phyloP scores from a whole-genome alignment of 2,797 vertebrate species.

The Buceros bicornis region DNA sequence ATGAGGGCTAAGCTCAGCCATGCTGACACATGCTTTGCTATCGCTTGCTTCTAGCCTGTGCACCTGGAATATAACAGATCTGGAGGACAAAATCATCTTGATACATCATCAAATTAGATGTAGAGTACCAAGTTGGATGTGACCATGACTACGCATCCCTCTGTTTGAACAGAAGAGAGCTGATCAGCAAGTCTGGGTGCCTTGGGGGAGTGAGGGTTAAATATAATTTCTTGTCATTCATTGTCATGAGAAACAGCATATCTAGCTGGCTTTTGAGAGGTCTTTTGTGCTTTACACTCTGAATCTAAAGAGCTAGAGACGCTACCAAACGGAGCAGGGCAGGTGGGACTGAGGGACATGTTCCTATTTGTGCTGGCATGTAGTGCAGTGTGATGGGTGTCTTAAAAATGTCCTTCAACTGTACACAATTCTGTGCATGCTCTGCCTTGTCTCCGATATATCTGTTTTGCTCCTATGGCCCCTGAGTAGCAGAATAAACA shows the following conservation, averaged over 20 bases:
- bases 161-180: neutral
- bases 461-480: neutral
- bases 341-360: neutral
- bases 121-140: neutral
- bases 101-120: neutral
- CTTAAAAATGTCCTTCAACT: neutral
- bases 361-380: neutral
- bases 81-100: neutral
- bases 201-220: neutral
- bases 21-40: neutral
- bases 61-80: neutral
- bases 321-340: neutral
- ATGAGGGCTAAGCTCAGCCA: neutral
- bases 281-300: neutral
- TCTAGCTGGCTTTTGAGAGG: neutral
- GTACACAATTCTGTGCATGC: neutral
- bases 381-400: neutral
- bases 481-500: neutral
- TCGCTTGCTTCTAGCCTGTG: slow-evolving; percentile 3
- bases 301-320: neutral
- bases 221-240: neutral
- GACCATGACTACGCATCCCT: neutral
- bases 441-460: neutral
- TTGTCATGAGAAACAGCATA: neutral
- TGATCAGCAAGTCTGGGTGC: neutral